Percentiles rank a stretch among this genome's conserved stretches.
These are phyloP conservation scores for Dromas ardeola DNA, from an alignment of 2,113 vertebrate species.

Conservation along the genomic window DNA sequence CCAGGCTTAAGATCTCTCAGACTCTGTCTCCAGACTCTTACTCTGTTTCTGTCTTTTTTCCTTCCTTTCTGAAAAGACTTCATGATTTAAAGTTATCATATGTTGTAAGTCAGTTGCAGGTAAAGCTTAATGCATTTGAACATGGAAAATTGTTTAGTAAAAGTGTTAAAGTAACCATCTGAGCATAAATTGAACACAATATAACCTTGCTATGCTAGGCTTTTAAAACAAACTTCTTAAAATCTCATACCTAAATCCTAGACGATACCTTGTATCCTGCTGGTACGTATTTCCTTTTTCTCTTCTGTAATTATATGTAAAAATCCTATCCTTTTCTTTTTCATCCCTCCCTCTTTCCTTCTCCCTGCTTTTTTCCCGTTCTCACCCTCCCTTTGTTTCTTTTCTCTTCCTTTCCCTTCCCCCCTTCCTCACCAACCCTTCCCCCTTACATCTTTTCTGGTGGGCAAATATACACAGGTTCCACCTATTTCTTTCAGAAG, in stretches of 20 bases:
- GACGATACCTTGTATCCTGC: not conserved
- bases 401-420: not conserved
- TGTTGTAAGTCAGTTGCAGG: not conserved
- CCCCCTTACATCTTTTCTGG: not conserved
- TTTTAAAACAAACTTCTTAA: not conserved
- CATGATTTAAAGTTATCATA: not conserved
- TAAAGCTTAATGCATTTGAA: not conserved
- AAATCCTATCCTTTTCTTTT: not conserved
- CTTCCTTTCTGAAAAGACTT: not conserved
- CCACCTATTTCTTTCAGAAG: not conserved
- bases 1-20: not conserved
- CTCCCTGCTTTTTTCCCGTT: not conserved
- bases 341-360: not conserved
- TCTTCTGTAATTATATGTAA: not conserved
- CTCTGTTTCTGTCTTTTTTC: not conserved
- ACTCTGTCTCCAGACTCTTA: not conserved
- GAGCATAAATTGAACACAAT: not conserved
- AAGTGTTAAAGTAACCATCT: not conserved
- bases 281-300: not conserved
- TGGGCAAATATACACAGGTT: not conserved
- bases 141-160: not conserved
- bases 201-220: not conserved
- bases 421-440: fast-evolving
- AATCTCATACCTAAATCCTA: not conserved
- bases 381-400: not conserved